These are phyloP conservation scores for Alloplasta piceator DNA, from an alignment of 2,888 invertebrate species.

Conservation along the genomic window DNA sequence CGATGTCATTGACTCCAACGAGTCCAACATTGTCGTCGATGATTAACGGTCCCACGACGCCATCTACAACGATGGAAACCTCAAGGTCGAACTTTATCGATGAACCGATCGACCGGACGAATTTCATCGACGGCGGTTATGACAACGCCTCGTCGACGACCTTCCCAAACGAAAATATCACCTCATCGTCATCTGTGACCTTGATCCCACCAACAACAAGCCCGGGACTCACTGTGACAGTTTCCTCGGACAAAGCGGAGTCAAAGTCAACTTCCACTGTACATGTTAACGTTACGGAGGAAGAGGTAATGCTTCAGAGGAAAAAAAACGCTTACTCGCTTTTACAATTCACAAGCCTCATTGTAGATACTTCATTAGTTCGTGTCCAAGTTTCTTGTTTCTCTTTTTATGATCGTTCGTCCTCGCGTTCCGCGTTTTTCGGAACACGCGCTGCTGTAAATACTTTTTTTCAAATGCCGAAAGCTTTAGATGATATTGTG, in stretches of 20 bases:
- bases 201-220: slow-evolving; percentile 54
- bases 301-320: slow-evolving; percentile 80
- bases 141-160: slow-evolving; percentile 66
- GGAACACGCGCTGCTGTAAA: slow-evolving; percentile 52
- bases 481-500: slow-evolving; percentile 39
- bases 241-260: slow-evolving; percentile 69
- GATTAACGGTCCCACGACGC: slow-evolving; percentile 57
- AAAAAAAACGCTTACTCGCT: slow-evolving; percentile 62
- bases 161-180: slow-evolving; percentile 70
- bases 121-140: slow-evolving; percentile 69
- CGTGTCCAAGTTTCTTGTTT: slow-evolving; percentile 28
- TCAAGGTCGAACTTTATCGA: slow-evolving; percentile 70
- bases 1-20: slow-evolving; percentile 61
- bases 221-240: slow-evolving; percentile 59
- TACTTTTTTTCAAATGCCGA: slow-evolving; percentile 9
- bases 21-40: slow-evolving; percentile 43
- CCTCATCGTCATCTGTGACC: slow-evolving; percentile 59
- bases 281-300: slow-evolving; percentile 76
- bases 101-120: slow-evolving; percentile 69
- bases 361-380: slow-evolving; percentile 45
- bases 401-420: slow-evolving; percentile 9
- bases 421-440: slow-evolving; percentile 32
- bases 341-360: slow-evolving; percentile 63
- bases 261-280: slow-evolving; percentile 73
- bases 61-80: slow-evolving; percentile 67